Conservation (phyloP, 1,140 invertebrate genomes). For the Geopemphigus sp. region DNA sequence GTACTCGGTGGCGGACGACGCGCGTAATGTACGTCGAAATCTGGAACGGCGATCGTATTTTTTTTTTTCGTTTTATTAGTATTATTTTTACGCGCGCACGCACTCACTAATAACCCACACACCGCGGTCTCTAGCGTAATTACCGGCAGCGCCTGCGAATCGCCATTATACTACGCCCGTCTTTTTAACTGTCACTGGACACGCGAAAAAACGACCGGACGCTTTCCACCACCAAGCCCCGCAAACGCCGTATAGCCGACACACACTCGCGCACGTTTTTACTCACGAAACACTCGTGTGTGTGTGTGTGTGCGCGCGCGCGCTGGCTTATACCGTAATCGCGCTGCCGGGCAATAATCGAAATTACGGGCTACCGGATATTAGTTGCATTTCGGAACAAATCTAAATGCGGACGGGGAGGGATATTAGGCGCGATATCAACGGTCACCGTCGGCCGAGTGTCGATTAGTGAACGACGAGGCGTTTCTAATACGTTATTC, state of each 20-base stretch:
- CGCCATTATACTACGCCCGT: slow-evolving; percentile 14
- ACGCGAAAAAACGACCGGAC: slow-evolving; percentile 46
- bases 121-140: slow-evolving; percentile 11
- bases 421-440: not conserved
- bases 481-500: not conserved
- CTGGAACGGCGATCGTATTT: slow-evolving; percentile 43
- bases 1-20: not conserved
- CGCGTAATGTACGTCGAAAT: slow-evolving; percentile 19
- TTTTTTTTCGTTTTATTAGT: slow-evolving; percentile 3
- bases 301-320: too few species aligned
- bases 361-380: slow-evolving; percentile 23
- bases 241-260: too few species aligned
- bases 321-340: not conserved
- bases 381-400: slow-evolving; percentile 14
- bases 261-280: not conserved
- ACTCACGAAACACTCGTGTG: slow-evolving; percentile 10
- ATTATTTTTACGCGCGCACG: not conserved
- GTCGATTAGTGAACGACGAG: not conserved
- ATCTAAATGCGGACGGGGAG: too few species aligned
- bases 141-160: slow-evolving; percentile 46
- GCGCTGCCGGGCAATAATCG: not conserved
- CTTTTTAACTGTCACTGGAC: slow-evolving; percentile 49
- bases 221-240: too few species aligned
- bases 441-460: not conserved
- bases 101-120: slow-evolving; percentile 15